Percentiles rank a stretch among this genome's conserved stretches.
Evolutionary conservation across 1,140 invertebrate species (phyloP).

Genomic region (Psix sp.): DNA sequence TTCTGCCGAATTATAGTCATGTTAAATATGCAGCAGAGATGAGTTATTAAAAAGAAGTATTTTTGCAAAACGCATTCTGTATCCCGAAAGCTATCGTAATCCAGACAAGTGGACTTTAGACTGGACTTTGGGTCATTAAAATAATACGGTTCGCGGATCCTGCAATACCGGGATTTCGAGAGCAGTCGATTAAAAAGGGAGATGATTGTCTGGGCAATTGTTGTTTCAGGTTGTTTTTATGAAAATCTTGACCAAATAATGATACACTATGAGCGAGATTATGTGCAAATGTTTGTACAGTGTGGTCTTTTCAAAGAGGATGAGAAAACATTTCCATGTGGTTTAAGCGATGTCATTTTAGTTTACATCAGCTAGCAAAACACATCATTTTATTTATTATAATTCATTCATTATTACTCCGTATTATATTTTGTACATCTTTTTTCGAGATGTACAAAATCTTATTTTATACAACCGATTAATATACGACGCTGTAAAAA

Average conservation of each 20-base stretch:
- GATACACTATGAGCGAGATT: conserved; percentile 56
- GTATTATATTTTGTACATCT: too few relatives aligned
- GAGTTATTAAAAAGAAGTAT: conserved; percentile 53
- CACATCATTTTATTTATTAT: too few relatives aligned
- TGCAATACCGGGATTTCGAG: conserved; percentile 53
- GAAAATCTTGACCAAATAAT: conserved; percentile 73
- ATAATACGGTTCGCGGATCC: conserved; percentile 66
- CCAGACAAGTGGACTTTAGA: conserved; percentile 57
- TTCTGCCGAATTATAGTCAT: conserved; percentile 15
- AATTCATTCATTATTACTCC: too few relatives aligned
- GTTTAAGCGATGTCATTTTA: conserved; percentile 37
- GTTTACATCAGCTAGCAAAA: conserved; percentile 1
- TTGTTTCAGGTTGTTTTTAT: conserved; percentile 75
- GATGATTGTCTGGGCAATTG: conserved; percentile 73
- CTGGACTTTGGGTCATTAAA: conserved; percentile 68
- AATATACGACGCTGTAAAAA: too few relatives aligned
- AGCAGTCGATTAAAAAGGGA: conserved; percentile 56
- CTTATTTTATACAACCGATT: too few relatives aligned
- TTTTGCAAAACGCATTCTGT: conserved; percentile 32
- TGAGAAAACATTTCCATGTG: conserved; percentile 54
- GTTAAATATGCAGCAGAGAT: conserved; percentile 16
- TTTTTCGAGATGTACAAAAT: too few relatives aligned
- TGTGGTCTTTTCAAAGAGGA: conserved; percentile 71
- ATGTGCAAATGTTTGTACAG: conserved; percentile 71
- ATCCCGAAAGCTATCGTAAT: conserved; percentile 55